Conservation (phyloP, 2,113 vertebrate genomes). For the Dicrurus megarhynchus region DNA sequence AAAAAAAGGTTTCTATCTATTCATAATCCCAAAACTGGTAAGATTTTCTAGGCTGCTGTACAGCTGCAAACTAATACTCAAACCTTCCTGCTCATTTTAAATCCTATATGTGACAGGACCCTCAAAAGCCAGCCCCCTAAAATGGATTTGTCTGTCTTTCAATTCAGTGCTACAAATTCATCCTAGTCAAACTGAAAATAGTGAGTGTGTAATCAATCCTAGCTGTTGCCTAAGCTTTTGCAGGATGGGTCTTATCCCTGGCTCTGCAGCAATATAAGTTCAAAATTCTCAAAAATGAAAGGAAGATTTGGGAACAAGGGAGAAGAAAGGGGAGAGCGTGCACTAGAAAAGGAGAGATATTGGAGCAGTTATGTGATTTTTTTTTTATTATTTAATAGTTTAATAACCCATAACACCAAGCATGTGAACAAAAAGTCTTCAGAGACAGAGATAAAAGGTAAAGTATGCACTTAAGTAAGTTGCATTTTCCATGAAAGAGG, state of each 20-base stretch:
- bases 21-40: not conserved
- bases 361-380: not conserved
- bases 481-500: not conserved
- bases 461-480: not conserved
- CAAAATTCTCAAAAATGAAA: not conserved
- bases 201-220: not conserved
- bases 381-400: not conserved
- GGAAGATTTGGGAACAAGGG: not conserved
- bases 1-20: not conserved
- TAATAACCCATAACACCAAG: not conserved
- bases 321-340: not conserved
- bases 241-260: not conserved
- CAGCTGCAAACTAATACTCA: not conserved
- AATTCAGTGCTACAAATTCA: not conserved
- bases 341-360: not conserved
- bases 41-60: not conserved
- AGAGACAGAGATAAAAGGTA: not conserved
- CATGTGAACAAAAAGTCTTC: not conserved
- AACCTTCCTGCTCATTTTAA: not conserved
- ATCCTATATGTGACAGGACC: not conserved
- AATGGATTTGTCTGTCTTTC: not conserved
- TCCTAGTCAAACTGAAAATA: not conserved
- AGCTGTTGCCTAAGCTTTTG: not conserved
- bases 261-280: not conserved
- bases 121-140: not conserved